phyloP scores from a whole-genome alignment of 1,140 invertebrate species.

The Trialeurodes vaporariorum region DNA sequence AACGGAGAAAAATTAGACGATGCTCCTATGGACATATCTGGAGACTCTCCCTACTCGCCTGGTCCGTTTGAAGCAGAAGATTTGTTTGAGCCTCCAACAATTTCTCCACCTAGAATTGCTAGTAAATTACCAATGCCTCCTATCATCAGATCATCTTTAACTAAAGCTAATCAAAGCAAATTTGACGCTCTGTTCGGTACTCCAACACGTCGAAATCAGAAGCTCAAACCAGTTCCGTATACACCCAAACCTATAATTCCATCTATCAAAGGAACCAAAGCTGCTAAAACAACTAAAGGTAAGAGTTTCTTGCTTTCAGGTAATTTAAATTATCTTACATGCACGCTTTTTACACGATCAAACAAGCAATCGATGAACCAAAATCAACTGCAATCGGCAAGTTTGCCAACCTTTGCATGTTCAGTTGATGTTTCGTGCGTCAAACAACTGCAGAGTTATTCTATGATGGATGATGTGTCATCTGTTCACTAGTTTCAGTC shows the following conservation, averaged over 20 bases:
- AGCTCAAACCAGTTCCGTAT: conserved; percentile 5
- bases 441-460: no score
- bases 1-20: conserved; percentile 18
- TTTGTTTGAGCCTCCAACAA: conserved; percentile 68
- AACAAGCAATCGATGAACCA: no score
- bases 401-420: no score
- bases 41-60: conserved; percentile 70
- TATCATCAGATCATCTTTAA: conserved; percentile 1
- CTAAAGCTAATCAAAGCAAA: conserved; percentile 33
- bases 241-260: conserved; percentile 7
- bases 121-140: background rate
- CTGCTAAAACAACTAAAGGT: conserved; percentile 20
- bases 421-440: no score
- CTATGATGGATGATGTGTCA: no score
- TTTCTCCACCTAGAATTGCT: conserved; percentile 15
- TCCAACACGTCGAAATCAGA: background rate
- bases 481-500: no score
- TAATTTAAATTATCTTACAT: no score
- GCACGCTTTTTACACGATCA: no score
- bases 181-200: conserved; percentile 45
- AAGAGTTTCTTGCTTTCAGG: conserved; percentile 28
- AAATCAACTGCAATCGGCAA: no score
- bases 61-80: conserved; percentile 73
- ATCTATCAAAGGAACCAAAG: conserved; percentile 25
- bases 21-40: conserved; percentile 18